Percentiles rank a stretch among this genome's conserved stretches.
phyloP scores from a whole-genome alignment of 2,797 vertebrate species.

The Adelosebastes latens region DNA sequence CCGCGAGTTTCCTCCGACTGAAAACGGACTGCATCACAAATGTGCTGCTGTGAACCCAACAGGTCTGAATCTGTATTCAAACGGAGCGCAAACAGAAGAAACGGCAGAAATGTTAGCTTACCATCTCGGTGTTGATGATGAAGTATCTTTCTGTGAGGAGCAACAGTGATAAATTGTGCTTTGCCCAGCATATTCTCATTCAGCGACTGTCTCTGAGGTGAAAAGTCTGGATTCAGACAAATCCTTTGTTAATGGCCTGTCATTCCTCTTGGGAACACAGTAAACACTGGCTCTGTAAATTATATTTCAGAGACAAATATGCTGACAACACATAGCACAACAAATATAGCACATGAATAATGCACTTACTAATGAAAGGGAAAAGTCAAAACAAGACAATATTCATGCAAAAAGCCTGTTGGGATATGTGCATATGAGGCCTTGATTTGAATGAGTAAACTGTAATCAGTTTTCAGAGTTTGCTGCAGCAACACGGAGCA shows the following conservation, averaged over 20 bases:
- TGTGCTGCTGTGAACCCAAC: conserved; percentile 14
- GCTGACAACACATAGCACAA: conserved; percentile 62
- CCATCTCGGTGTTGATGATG: conserved; percentile 41
- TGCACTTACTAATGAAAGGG: conserved; percentile 43
- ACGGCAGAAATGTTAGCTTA: conserved; percentile 21
- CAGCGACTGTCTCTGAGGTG: conserved; percentile 49
- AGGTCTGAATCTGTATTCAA: conserved; percentile 20
- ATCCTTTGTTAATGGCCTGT: conserved; percentile 69
- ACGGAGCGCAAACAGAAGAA: background rate
- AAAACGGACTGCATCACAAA: conserved; percentile 40
- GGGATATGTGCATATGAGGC: conserved; percentile 34
- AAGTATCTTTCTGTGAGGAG: conserved; percentile 25
- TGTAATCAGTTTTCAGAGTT: conserved; percentile 57
- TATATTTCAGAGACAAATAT: conserved; percentile 66
- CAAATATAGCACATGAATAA: conserved; percentile 65
- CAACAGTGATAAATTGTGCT: conserved; percentile 34
- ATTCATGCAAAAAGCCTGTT: conserved; percentile 43
- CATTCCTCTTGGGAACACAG: conserved; percentile 53
- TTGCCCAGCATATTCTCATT: conserved; percentile 33
- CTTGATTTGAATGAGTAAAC: conserved; percentile 55
- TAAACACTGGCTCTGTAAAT: conserved; percentile 64
- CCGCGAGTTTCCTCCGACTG: conserved; percentile 43
- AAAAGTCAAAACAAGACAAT: conserved; percentile 56
- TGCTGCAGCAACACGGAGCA: conserved; percentile 37
- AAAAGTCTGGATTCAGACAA: conserved; percentile 68